These are phyloP conservation scores for Drosophila gaucha DNA, from an alignment of 2,888 invertebrate species.

Conservation along the genomic window DNA sequence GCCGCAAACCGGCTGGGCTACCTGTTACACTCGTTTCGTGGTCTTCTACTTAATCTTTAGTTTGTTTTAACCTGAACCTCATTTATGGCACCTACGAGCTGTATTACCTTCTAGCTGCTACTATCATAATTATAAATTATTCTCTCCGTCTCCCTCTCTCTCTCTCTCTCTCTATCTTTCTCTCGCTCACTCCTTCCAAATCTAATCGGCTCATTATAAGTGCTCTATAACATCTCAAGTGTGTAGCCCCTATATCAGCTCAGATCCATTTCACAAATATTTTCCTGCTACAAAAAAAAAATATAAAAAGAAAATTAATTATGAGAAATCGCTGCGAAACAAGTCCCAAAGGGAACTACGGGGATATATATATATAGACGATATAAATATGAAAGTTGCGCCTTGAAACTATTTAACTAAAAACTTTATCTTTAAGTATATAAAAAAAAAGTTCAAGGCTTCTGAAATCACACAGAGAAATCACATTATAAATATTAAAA, in stretches of 20 bases:
- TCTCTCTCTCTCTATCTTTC: neutral
- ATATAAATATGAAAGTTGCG: neutral
- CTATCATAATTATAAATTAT: conserved; percentile 49
- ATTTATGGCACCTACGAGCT: conserved; percentile 15
- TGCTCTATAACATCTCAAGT: conserved; percentile 5
- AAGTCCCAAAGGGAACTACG: neutral
- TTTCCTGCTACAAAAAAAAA: neutral
- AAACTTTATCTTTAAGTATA: no score
- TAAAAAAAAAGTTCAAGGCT: no score
- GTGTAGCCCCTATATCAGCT: neutral
- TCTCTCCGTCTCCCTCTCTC: neutral
- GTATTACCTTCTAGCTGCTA: neutral
- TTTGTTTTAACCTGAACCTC: conserved; percentile 6
- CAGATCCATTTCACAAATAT: neutral
- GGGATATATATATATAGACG: neutral
- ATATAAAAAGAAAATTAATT: neutral
- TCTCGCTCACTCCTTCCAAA: neutral
- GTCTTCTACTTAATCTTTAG: conserved; percentile 31
- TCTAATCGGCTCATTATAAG: conserved; percentile 15
- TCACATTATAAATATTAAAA: no score
- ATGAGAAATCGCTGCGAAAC: neutral
- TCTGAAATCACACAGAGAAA: no score
- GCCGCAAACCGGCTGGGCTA: conserved; percentile 37
- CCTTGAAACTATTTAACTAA: no score
- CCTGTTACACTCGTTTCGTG: conserved; percentile 64